phyloP scores from a whole-genome alignment of 1,140 invertebrate genomes.

The Brachionus paranguensis region DNA sequence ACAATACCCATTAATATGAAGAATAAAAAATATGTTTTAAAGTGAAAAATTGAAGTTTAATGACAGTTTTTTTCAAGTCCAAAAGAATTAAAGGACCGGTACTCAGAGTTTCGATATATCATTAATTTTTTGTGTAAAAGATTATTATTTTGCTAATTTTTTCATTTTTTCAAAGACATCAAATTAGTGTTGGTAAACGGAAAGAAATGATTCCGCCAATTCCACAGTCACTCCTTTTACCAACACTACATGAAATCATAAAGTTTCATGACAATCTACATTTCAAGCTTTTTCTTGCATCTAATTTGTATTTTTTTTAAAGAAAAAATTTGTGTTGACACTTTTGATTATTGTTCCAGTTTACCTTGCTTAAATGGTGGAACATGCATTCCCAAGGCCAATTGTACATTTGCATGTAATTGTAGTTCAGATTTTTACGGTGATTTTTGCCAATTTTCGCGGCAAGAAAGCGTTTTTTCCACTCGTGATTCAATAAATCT shows the following conservation, averaged over 20 bases:
- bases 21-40: background rate
- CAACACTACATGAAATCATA: too few relatives aligned
- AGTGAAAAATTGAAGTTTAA: background rate
- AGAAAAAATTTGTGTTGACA: background rate
- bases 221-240: too few relatives aligned
- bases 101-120: too few relatives aligned
- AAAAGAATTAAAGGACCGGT: too few relatives aligned
- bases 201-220: too few relatives aligned
- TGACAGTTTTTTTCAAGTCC: too few relatives aligned
- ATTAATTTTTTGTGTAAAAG: too few relatives aligned
- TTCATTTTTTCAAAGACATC: too few relatives aligned
- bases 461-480: background rate
- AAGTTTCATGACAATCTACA: background rate
- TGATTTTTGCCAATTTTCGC: background rate
- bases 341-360: conserved; percentile 2
- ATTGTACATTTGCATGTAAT: conserved; percentile 34
- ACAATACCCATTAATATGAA: too few relatives aligned
- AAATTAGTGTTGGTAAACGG: too few relatives aligned
- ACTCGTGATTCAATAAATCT: background rate
- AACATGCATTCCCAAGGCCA: conserved; percentile 61
- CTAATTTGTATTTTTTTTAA: background rate
- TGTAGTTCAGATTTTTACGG: conserved; percentile 5
- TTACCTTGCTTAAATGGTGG: conserved; percentile 75
- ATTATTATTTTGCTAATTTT: too few relatives aligned
- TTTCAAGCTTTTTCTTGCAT: background rate